Percentiles rank a stretch among this genome's conserved stretches.
These are phyloP conservation scores for Drosophila ohnishii DNA, from an alignment of 1,140 invertebrate species.

Conservation along the genomic window DNA sequence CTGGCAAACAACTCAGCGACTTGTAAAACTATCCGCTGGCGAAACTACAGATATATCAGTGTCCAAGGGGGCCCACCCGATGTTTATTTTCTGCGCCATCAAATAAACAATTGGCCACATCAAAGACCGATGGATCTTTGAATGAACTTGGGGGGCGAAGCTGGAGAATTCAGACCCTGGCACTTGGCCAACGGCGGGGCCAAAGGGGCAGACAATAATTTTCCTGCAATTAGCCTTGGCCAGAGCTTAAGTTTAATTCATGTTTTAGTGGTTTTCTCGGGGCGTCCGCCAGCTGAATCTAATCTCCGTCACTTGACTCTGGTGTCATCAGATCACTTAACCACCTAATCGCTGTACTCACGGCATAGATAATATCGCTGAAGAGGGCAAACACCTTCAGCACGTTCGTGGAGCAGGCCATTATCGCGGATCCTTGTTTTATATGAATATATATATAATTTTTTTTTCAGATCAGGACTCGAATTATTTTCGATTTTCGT, in stretches of 20 bases:
- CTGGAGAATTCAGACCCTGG: slow-evolving; percentile 20
- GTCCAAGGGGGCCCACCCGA: slow-evolving; percentile 1
- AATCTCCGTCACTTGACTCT: slow-evolving; percentile 4
- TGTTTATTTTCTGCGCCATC: slow-evolving; percentile 40
- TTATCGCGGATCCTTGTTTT: slow-evolving; percentile 27
- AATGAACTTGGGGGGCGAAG: slow-evolving; percentile 35
- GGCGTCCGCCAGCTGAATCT: slow-evolving; percentile 4
- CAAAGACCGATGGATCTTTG: slow-evolving; percentile 27
- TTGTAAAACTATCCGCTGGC: slow-evolving; percentile 41
- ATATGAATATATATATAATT: not conserved
- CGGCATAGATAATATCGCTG: slow-evolving; percentile 71
- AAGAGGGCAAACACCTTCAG: slow-evolving; percentile 67
- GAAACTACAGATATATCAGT: slow-evolving; percentile 37
- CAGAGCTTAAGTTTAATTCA: slow-evolving; percentile 19
- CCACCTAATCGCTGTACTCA: slow-evolving; percentile 54
- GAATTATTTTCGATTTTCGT: not conserved
- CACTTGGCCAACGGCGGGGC: slow-evolving; percentile 24
- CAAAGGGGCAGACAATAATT: slow-evolving; percentile 15
- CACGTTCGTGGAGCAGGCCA: slow-evolving; percentile 75
- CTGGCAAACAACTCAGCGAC: slow-evolving; percentile 28
- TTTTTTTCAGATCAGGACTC: not conserved
- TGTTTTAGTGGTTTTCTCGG: slow-evolving; percentile 14
- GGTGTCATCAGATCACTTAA: slow-evolving; percentile 1
- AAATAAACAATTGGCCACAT: slow-evolving; percentile 53
- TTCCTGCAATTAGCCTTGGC: slow-evolving; percentile 39